Evolutionary conservation across 92 coral and sea anemone genomes (phyloP).

Genomic region (Palythoa caribaeorum): DNA sequence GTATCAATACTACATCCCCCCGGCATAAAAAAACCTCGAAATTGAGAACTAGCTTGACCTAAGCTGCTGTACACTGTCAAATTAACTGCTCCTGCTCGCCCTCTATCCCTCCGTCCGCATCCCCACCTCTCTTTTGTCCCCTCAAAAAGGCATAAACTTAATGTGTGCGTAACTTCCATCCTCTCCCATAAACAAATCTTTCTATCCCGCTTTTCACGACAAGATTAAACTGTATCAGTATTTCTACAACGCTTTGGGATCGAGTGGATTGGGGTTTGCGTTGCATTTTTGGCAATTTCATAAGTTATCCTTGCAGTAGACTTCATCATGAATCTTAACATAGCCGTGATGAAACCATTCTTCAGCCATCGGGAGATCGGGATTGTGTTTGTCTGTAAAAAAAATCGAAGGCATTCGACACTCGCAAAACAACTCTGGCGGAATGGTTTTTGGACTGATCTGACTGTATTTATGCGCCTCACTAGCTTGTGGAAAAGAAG

Average conservation of each 20-base stretch:
- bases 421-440: too few relatives aligned
- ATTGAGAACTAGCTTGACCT: background rate
- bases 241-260: background rate
- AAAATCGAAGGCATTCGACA: background rate
- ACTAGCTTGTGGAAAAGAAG: conserved; percentile 28
- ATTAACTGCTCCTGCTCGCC: background rate
- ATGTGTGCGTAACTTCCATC: background rate
- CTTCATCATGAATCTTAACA: background rate
- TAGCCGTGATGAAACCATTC: conserved; percentile 12
- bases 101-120: too few relatives aligned
- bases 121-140: background rate
- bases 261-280: background rate
- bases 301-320: background rate
- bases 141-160: too few relatives aligned
- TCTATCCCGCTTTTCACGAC: background rate
- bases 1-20: background rate
- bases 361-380: background rate
- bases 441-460: background rate
- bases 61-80: background rate
- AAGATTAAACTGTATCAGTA: background rate
- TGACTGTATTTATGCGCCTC: background rate
- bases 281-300: conserved; percentile 25
- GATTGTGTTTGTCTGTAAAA: background rate
- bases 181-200: background rate
- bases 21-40: background rate